Evolutionary conservation across 1,140 invertebrate genomes (phyloP).

Genomic region (Agrypnia vestita): DNA sequence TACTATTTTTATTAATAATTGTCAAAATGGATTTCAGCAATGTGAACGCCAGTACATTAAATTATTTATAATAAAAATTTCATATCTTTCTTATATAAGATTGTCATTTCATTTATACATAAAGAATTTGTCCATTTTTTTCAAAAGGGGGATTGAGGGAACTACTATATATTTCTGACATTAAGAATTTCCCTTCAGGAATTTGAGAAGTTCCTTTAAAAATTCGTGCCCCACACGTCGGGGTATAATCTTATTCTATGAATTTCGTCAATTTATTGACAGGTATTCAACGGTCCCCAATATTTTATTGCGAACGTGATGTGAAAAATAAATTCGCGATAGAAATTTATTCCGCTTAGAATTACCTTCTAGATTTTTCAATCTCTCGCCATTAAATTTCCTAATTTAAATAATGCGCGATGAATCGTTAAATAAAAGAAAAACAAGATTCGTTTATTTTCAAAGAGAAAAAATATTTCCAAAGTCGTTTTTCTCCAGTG

Average conservation of each 20-base stretch:
- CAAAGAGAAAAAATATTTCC: too few species aligned
- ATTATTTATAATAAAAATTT: too few species aligned
- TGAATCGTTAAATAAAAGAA: background rate
- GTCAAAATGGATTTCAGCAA: too few species aligned
- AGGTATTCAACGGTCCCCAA: conserved; percentile 44
- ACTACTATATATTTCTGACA: conserved; percentile 34
- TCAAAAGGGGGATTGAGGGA: background rate
- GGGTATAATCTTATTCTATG: conserved; percentile 55
- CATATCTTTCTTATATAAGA: background rate
- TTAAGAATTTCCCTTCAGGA: conserved; percentile 54
- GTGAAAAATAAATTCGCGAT: conserved; percentile 49
- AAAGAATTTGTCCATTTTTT: too few species aligned
- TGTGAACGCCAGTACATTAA: too few species aligned
- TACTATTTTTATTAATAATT: too few species aligned
- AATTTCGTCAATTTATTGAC: conserved; percentile 56
- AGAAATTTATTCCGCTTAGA: conserved; percentile 13
- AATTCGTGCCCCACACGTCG: conserved; percentile 28
- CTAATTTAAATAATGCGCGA: background rate
- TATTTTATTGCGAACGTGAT: conserved; percentile 54
- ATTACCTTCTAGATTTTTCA: conserved; percentile 21
- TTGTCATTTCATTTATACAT: conserved; percentile 2
- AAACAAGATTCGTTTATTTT: too few species aligned
- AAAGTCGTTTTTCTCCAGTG: too few species aligned
- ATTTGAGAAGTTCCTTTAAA: conserved; percentile 51
- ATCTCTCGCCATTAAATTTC: conserved; percentile 20